Evolutionary conservation across 2,888 invertebrate genomes (phyloP).

Genomic region (Pseudanteris insignis): DNA sequence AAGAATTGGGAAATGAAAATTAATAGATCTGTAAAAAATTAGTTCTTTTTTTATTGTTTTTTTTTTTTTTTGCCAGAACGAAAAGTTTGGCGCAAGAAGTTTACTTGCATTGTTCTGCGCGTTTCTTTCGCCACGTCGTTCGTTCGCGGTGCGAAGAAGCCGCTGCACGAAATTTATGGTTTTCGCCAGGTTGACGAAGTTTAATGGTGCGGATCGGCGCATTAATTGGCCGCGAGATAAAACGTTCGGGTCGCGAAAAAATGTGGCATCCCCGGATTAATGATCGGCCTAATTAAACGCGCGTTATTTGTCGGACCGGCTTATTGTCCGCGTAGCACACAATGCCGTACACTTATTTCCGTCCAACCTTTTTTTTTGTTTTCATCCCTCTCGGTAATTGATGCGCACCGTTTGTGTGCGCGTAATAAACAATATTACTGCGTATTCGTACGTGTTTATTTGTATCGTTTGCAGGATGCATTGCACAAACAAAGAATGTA

Average conservation of each 20-base stretch:
- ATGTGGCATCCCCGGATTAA: slow-evolving; percentile 18
- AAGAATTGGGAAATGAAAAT: no score
- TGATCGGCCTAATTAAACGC: slow-evolving; percentile 28
- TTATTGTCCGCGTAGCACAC: background rate
- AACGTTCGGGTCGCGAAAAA: slow-evolving; percentile 10
- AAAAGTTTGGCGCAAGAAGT: slow-evolving; percentile 1
- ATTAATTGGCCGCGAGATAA: slow-evolving; percentile 15
- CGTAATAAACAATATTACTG: slow-evolving; percentile 17
- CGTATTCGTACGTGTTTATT: slow-evolving; percentile 22
- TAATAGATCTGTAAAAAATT: no score
- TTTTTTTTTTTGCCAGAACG: no score
- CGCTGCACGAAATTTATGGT: slow-evolving; percentile 10
- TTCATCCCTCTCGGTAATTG: background rate
- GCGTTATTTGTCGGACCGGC: slow-evolving; percentile 8
- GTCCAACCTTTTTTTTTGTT: background rate
- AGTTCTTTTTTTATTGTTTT: no score
- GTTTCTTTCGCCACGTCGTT: background rate
- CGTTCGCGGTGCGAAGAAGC: no score
- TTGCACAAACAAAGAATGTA: slow-evolving; percentile 24
- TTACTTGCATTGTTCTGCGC: slow-evolving; percentile 6
- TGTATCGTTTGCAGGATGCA: slow-evolving; percentile 31
- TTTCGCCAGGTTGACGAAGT: slow-evolving; percentile 30
- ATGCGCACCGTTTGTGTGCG: slow-evolving; percentile 3
- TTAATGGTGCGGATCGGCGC: slow-evolving; percentile 19
- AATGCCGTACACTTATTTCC: no score